Evolutionary conservation across 2,888 invertebrate genomes (phyloP).

Genomic region (Fissipunctia ypsillon): DNA sequence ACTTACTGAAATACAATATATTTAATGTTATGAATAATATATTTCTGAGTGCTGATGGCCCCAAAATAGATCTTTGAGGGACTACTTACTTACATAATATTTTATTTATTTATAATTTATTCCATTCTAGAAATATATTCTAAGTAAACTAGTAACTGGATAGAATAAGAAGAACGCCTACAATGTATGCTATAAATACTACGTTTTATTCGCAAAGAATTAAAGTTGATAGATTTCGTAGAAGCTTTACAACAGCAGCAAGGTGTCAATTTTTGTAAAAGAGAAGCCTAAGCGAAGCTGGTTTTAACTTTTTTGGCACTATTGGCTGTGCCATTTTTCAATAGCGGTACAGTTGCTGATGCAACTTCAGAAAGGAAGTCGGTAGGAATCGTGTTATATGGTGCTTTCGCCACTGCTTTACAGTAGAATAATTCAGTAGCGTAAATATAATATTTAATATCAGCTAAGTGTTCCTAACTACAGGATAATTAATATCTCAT

Average conservation of each 20-base stretch:
- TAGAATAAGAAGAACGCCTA: background rate
- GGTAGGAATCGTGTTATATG: no score
- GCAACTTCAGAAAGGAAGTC: no score
- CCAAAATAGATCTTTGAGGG: conserved; percentile 36
- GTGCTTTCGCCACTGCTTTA: no score
- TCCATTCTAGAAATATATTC: conserved; percentile 13
- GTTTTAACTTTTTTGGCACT: no score
- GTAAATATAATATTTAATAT: conserved; percentile 14
- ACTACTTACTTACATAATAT: background rate
- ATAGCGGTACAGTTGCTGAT: no score
- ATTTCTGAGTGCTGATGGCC: background rate
- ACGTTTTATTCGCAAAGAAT: conserved; percentile 6
- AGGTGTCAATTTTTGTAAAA: no score
- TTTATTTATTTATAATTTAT: conserved; percentile 6
- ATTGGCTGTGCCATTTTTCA: no score
- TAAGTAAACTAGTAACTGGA: background rate
- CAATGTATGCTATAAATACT: conserved; percentile 2
- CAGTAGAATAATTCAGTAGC: conserved; percentile 16
- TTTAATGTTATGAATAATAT: background rate
- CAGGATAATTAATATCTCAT: background rate
- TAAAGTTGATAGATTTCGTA: conserved; percentile 10
- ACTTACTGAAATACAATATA: background rate
- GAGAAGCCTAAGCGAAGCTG: no score
- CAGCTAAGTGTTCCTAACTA: background rate
- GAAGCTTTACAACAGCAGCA: conserved; percentile 12